phyloP scores from a whole-genome alignment of 2,888 invertebrate genomes.

The Embidobia sp. region DNA sequence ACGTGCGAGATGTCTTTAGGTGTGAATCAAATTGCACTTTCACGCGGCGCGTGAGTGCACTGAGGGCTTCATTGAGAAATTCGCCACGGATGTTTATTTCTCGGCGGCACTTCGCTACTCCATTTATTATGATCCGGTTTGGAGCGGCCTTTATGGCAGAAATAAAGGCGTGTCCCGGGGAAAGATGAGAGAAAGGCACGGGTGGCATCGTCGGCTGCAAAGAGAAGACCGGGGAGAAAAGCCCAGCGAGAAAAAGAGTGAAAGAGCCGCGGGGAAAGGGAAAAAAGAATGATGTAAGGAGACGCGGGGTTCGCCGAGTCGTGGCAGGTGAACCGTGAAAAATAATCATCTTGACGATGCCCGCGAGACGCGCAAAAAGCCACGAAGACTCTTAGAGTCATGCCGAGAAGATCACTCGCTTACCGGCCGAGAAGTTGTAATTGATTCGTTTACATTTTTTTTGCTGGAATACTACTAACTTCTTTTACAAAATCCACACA shows the following conservation, averaged over 20 bases:
- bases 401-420: background rate
- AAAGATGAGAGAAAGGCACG: constrained; percentile 72
- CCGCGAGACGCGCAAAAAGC: constrained; percentile 21
- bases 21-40: constrained; percentile 51
- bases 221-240: constrained; percentile 24
- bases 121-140: constrained; percentile 61
- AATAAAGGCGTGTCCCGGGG: constrained; percentile 57
- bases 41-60: constrained; percentile 12
- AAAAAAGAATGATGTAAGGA: constrained; percentile 50
- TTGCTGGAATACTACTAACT: too few species aligned
- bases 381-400: background rate
- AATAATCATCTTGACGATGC: constrained; percentile 37
- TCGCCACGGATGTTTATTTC: constrained; percentile 52
- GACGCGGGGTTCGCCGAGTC: constrained; percentile 4
- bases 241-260: constrained; percentile 38
- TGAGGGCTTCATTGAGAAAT: constrained; percentile 51
- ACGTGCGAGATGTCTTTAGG: constrained; percentile 2
- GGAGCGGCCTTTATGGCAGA: constrained; percentile 45
- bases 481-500: too few species aligned
- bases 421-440: background rate
- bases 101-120: constrained; percentile 47
- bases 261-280: constrained; percentile 44
- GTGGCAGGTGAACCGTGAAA: constrained; percentile 45
- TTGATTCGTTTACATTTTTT: too few species aligned
- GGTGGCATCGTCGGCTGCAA: constrained; percentile 30